phyloP scores from a whole-genome alignment of 2,888 invertebrate genomes.

The Aphidius colemani region DNA sequence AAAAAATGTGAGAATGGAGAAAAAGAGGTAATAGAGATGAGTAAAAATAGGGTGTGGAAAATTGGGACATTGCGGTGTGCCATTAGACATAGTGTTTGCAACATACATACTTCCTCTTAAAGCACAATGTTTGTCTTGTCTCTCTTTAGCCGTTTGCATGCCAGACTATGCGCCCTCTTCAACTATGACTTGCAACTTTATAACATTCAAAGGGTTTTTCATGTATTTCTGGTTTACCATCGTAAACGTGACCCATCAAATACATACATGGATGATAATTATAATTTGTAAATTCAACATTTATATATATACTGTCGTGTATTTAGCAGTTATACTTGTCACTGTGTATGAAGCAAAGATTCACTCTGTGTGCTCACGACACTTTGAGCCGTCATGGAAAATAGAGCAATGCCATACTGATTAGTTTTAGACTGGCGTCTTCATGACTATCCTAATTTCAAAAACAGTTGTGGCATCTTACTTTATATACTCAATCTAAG shows the following conservation, averaged over 20 bases:
- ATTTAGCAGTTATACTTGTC: not conserved
- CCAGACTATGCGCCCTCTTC: not conserved
- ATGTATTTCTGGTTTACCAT: constrained; percentile 6
- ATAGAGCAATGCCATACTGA: constrained; percentile 41
- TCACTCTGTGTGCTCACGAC: not conserved
- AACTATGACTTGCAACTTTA: not conserved
- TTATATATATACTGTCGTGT: not conserved
- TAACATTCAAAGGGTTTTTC: not conserved
- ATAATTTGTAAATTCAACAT: no score
- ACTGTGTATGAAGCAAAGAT: constrained; percentile 8
- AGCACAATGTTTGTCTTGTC: not conserved
- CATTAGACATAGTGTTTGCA: constrained; percentile 11
- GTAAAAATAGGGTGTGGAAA: constrained; percentile 35
- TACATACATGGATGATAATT: no score
- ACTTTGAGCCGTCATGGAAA: constrained; percentile 30
- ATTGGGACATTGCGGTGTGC: constrained; percentile 36
- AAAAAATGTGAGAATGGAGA: not conserved
- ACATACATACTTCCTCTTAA: constrained; percentile 1
- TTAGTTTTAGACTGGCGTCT: constrained; percentile 38
- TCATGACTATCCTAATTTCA: constrained; percentile 37
- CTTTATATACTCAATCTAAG: no score
- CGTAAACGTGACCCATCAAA: not conserved
- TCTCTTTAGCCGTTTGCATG: not conserved
- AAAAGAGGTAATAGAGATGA: constrained; percentile 31
- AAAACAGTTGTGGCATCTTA: not conserved